Base-by-base conservation (phyloP, 2,113 vertebrate genomes). In the Cercopithecus mona region DNA sequence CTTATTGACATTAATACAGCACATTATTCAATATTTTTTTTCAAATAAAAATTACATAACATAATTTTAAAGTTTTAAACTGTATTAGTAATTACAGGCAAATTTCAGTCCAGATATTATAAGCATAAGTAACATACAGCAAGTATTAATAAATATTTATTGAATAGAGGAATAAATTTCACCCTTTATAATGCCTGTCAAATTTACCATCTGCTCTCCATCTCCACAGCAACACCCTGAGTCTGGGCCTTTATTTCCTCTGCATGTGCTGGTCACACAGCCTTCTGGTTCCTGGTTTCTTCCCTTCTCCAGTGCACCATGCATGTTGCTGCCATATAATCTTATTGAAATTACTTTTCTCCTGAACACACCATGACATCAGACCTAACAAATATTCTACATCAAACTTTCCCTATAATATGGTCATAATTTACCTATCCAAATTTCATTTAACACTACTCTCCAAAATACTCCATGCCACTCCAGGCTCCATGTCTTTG, bases 121-220 rank as follows among this genome's bases (percentile, higher is more conserved):
- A 90, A 95, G 88, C 55, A 96, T 68, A 83, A 96, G 55, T 76
- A 73, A 75, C 30, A 96, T 70, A 76, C 0, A 52, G 8, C 45
- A 92, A 43, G 8, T 80, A 96, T 57, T 55, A 96, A 81, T 81
- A 95, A 96, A 87, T 87, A 93, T 82, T 45, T 96, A 75, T 45
- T 93, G 55, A 96, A 90, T 88, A 87, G 92, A 68, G 30, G 61
- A 95, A 85, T 94, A 64, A 66, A 96, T 88, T 79, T 93, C 64
- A 72, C 48, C 70, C 61, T 80, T 96, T 57, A 64, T 27, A 79
- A 80, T 75, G 76, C 48, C 79, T 96, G 81, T 94, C 92, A 93
- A 83, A 93, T 79, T 81, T 81, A 87, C 86, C 79, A 90, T 83
- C 95, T 94, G 79, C 35, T 96, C 57, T 93, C 89, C 35, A 73